Evolutionary conservation across 2,113 vertebrate species (phyloP), one percentile per base, ranked within the genome.

Genomic region (Melospiza melodia): DNA sequence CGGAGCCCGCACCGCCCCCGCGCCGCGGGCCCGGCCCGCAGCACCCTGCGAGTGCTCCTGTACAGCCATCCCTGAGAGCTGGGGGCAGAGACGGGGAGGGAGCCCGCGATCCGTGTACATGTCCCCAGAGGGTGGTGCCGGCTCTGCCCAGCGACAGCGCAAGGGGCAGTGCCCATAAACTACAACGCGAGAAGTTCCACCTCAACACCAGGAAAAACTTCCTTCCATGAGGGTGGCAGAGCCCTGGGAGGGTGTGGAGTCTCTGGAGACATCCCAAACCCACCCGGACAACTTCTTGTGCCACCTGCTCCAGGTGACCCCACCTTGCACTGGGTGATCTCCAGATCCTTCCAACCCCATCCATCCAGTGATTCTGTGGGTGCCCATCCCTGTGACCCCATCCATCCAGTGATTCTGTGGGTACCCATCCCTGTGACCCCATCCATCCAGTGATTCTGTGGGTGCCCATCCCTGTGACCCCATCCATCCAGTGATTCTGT

Each of bases 51-150:
- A 10, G 27, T 0, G 18, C 46, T 35, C 22, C 54, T 24, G 37
- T 11, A 28, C 12, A 17, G 54, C 14, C 2, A 4, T 5, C 5
- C 10, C 30, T 0, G 46, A 18, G 17, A 4, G 28, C 19, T 7
- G 3, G 31, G 2, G 7, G 15, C 20, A 31, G 20, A 28, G 21
- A 9, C 6, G 4, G 30, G 15, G 23, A 62, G 30, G 30, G 35
- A 52, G 8, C 2, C 18, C 3, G 8, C 52, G 4, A 0, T 51
- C 59, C 8, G 8, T 19, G 5, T 8, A 15, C 28, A 57, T 43
- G 15, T 12, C 21, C 27, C 51, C 2, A 1, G 12, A 21, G 76
- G 43, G 30, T 46, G 44, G 52, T 46, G 68, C 37, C 61, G 2
- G 33, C 33, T 35, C 35, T 46, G 22, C 8, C 14, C 52, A 1